Evolutionary conservation across 92 coral and sea anemone species (phyloP).

Genomic region (Montipora capitata): DNA sequence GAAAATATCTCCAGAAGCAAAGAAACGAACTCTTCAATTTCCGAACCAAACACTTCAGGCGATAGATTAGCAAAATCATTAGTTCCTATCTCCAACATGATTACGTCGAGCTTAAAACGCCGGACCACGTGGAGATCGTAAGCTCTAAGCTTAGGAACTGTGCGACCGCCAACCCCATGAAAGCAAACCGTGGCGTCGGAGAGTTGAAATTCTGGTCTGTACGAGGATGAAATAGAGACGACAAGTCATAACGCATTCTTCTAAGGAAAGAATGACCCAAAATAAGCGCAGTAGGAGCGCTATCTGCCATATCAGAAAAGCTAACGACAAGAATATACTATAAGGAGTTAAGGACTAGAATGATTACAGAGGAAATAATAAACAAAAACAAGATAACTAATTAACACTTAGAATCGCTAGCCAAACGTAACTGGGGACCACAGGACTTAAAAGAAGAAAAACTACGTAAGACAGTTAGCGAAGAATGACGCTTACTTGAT

Average conservation of each 20-base stretch:
- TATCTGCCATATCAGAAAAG: background rate
- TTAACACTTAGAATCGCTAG: background rate
- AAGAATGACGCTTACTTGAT: background rate
- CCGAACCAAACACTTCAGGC: too few relatives aligned
- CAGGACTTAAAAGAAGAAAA: background rate
- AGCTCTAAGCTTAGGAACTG: background rate
- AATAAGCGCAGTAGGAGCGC: conserved; percentile 10
- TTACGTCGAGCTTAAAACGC: conserved; percentile 6
- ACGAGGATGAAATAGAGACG: conserved; percentile 40
- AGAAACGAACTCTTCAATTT: too few relatives aligned
- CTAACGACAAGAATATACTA: background rate
- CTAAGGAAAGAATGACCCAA: conserved; percentile 35
- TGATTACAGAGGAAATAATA: background rate
- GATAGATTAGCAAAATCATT: conserved; percentile 16
- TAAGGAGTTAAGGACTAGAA: conserved; percentile 5
- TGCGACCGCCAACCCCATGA: background rate
- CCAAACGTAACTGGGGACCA: background rate
- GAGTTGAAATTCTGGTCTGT: conserved; percentile 1
- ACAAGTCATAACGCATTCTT: conserved; percentile 45
- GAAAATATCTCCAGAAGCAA: background rate
- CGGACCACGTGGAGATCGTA: background rate
- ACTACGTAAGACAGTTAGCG: background rate
- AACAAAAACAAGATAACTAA: background rate
- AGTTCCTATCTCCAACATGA: conserved; percentile 14
- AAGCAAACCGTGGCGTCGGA: background rate